Evolutionary conservation across 2,113 vertebrate genomes (phyloP).

Genomic region (Prunella himalayana): DNA sequence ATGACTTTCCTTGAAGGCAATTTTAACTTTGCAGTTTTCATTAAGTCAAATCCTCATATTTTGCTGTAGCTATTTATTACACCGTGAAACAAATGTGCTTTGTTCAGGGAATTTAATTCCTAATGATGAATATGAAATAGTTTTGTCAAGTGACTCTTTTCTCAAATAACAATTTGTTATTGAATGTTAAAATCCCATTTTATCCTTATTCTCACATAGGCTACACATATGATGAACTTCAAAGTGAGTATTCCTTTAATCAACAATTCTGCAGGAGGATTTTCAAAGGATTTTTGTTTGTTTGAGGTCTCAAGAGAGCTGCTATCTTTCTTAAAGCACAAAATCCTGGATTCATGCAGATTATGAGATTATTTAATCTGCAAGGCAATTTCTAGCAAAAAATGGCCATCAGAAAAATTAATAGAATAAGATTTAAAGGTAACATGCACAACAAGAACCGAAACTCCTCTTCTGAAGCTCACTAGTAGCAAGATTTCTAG

Average conservation of each 20-base stretch:
- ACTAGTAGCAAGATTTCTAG: neutral
- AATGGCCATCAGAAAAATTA: neutral
- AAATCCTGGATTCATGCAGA: neutral
- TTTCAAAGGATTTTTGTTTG: neutral
- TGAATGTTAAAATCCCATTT: neutral
- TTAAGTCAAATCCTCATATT: neutral
- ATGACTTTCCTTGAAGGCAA: neutral
- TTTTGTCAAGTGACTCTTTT: neutral
- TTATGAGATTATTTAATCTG: neutral
- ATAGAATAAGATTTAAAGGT: neutral
- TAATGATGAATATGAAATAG: slow-evolving; percentile 14
- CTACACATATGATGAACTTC: neutral
- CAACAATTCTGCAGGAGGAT: neutral
- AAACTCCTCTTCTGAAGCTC: neutral
- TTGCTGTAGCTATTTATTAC: neutral
- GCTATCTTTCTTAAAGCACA: neutral
- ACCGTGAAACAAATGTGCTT: neutral
- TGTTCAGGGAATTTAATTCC: neutral
- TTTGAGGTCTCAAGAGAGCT: neutral
- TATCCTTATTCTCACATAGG: neutral
- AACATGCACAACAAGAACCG: neutral
- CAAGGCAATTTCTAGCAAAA: neutral
- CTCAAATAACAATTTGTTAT: neutral
- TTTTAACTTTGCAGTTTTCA: neutral
- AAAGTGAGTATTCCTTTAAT: neutral